A percentile compares a stretch with the other conserved stretches of the same genome.
Conservation (phyloP, 2,113 vertebrate genomes). For the Notiomystis cincta region DNA sequence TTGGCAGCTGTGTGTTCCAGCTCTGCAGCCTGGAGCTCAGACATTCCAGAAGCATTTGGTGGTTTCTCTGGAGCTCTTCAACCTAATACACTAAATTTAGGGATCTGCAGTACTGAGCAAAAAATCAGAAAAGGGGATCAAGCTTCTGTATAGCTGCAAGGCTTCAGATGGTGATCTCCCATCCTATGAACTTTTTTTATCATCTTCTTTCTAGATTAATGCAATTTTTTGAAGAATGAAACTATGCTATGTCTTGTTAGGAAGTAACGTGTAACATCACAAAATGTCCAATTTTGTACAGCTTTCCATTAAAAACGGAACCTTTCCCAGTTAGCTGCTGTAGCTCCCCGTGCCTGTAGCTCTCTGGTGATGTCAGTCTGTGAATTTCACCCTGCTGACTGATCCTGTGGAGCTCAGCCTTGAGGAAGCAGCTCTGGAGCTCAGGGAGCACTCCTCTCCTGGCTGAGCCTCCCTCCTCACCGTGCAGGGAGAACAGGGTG, state of each 20-base stretch:
- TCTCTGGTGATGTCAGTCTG: background rate
- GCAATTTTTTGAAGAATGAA: background rate
- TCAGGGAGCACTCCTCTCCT: too few species aligned
- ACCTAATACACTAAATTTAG: background rate
- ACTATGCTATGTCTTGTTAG: background rate
- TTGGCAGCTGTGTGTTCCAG: background rate
- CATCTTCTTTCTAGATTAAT: background rate
- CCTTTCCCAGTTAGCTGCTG: background rate
- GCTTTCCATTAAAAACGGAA: background rate
- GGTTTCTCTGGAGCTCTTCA: background rate
- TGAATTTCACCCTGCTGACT: rapidly evolving
- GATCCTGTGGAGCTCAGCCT: background rate
- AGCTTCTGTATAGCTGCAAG: background rate
- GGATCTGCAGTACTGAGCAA: background rate
- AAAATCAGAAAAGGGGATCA: background rate
- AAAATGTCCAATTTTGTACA: background rate
- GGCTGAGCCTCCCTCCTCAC: background rate
- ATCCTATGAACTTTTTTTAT: background rate
- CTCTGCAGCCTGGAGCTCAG: background rate
- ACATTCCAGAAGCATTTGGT: background rate
- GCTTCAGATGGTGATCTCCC: background rate
- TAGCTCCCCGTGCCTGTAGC: background rate
- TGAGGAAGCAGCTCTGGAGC: background rate
- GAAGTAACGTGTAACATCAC: background rate
- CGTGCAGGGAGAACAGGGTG: background rate